phyloP scores from a whole-genome alignment of 2,113 vertebrate genomes.

The Elephantulus edwardii region DNA sequence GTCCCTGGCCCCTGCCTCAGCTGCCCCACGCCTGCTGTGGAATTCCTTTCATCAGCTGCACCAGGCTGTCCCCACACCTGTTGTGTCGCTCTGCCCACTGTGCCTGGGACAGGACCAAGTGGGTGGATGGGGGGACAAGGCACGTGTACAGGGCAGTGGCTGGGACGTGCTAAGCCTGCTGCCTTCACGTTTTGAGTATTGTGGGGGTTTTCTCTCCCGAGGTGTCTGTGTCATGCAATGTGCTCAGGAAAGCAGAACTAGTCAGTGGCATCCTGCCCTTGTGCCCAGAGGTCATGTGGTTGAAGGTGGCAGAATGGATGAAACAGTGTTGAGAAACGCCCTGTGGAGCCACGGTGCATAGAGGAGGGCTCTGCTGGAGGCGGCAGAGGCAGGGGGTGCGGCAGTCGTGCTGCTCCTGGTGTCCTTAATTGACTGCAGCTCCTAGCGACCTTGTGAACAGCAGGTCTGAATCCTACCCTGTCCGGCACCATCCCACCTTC shows the following conservation, averaged over 20 bases:
- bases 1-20: constrained; percentile 34
- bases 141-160: no score
- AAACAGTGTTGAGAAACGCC: neutral
- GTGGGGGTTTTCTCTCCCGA: neutral
- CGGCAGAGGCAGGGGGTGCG: no score
- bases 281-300: neutral
- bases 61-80: constrained; percentile 44
- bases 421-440: no score
- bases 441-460: no score
- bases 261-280: neutral
- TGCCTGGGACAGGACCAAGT: neutral
- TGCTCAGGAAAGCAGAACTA: neutral
- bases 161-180: no score
- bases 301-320: neutral
- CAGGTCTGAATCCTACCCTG: no score
- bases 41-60: constrained; percentile 15
- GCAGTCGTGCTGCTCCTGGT: no score
- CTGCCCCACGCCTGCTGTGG: constrained; percentile 45
- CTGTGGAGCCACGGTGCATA: neutral
- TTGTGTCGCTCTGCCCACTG: constrained; percentile 6
- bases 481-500: no score
- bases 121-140: no score
- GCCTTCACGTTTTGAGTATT: neutral
- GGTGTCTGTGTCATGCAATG: neutral
- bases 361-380: no score